Percentiles rank a stretch among this genome's conserved stretches.
These are phyloP conservation scores for Malurus elegans DNA, from an alignment of 2,113 vertebrate genomes.

Conservation along the genomic window DNA sequence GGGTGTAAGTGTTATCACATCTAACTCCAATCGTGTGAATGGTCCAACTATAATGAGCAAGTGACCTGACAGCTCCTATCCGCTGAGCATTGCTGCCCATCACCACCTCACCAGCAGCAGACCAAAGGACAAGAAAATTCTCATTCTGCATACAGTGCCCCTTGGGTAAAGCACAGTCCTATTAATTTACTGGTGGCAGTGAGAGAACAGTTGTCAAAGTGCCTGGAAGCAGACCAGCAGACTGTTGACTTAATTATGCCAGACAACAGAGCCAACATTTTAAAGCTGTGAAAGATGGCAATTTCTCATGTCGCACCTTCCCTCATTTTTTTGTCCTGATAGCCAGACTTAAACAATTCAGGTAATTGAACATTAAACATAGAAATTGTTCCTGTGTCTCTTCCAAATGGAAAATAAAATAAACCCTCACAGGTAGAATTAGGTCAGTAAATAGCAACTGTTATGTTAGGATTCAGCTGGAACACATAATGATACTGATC, in stretches of 20 bases:
- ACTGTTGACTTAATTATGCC: slow-evolving; percentile 71
- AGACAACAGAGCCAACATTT: slow-evolving; percentile 66
- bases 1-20: neutral
- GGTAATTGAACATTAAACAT: slow-evolving; percentile 2
- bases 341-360: slow-evolving; percentile 30
- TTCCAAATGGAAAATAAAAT: neutral
- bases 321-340: neutral
- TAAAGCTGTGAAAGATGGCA: slow-evolving; percentile 66
- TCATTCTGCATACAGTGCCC: slow-evolving; percentile 13
- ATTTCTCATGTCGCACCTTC: slow-evolving; percentile 57
- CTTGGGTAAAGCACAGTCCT: slow-evolving; percentile 29
- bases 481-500: neutral
- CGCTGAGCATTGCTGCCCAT: neutral
- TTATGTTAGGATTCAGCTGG: neutral
- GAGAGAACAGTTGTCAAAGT: slow-evolving; percentile 63
- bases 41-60: neutral
- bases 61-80: neutral
- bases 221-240: slow-evolving; percentile 62
- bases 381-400: neutral
- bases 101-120: neutral
- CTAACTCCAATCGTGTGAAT: neutral
- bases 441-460: neutral
- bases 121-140: slow-evolving; percentile 7
- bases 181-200: slow-evolving; percentile 49
- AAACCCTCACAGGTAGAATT: neutral